Evolutionary conservation across 2,888 invertebrate species (phyloP), one percentile per base, ranked within the genome.

Genomic region (Ecdyonurus torrentis): DNA sequence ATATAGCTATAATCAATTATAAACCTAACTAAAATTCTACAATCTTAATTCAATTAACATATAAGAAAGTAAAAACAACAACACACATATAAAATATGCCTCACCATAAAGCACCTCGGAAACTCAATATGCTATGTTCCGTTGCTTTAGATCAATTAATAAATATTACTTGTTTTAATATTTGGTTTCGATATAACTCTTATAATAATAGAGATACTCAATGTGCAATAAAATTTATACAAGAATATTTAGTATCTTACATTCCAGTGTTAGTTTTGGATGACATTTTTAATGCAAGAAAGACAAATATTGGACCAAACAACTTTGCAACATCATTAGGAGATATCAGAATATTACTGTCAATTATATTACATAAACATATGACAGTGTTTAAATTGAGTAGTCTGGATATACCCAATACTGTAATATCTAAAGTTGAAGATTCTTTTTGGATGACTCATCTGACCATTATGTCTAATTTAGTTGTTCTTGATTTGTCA

Each of bases 381-480:
- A 66, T 68, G 65, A 63, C 60, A 22, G 63, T 61, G 25, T 66
- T 68, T 24, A 61, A 55, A 55, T 5, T 55, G 7, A n/a, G 5
- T 7, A 20, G 52, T 37, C 50, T 65, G 52, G 63, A 63, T 58
- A 59, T 55, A 23, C 50, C 60, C 25, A 53, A 58, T 10, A 25
- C 52, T 10, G 59, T 61, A 58, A 61, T 63, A 25, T n/a, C 61
- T 18, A 53, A 60, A 1, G 23, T 65, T 23, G 63, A 66, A 18
- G 64, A 65, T 22, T 22, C 62, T n/a, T 68, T 68, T 60, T 68
- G 67, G 68, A 59, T 64, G 18, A 59, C 37, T 15, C 63, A 66
- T 18, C 60, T 68, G n/a, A 52, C 63, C 2, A 23, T 37, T 10
- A 58, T 68, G 15, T 61, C 63, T 10, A 62, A 65, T 53, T 55